Conservation (phyloP, 2,797 vertebrate genomes). For the Falco concolor region DNA sequence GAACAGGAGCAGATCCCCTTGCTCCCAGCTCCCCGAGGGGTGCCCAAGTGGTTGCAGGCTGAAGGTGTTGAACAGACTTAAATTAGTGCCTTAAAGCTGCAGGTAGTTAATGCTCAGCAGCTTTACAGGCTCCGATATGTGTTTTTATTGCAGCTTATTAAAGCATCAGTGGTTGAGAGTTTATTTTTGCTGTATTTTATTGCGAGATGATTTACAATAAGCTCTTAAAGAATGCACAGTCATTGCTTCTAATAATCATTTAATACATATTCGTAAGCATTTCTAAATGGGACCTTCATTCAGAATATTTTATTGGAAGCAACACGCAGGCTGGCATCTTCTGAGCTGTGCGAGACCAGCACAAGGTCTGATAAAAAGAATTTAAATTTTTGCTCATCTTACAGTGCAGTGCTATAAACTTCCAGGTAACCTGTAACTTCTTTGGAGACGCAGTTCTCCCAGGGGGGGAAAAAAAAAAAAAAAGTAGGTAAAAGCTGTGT, state of each 20-base stretch:
- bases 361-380: neutral
- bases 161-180: neutral
- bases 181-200: conserved; percentile 30
- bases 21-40: fast-evolving
- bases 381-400: neutral
- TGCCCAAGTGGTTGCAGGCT: neutral
- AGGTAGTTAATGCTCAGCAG: neutral
- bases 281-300: neutral
- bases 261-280: neutral
- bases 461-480: fast-evolving
- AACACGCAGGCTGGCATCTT: neutral
- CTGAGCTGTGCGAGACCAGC: neutral
- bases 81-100: neutral
- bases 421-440: neutral
- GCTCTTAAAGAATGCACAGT: neutral
- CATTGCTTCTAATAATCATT: conserved; percentile 32
- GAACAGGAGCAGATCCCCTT: neutral
- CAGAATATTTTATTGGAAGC: neutral
- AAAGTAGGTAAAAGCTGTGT: neutral
- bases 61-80: neutral
- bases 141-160: conserved; percentile 23
- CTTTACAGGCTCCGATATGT: neutral
- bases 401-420: neutral
- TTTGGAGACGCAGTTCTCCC: neutral
- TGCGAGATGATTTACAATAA: conserved; percentile 7